Evolutionary conservation across 2,113 vertebrate genomes (phyloP).

Genomic region (Junco hyemalis): DNA sequence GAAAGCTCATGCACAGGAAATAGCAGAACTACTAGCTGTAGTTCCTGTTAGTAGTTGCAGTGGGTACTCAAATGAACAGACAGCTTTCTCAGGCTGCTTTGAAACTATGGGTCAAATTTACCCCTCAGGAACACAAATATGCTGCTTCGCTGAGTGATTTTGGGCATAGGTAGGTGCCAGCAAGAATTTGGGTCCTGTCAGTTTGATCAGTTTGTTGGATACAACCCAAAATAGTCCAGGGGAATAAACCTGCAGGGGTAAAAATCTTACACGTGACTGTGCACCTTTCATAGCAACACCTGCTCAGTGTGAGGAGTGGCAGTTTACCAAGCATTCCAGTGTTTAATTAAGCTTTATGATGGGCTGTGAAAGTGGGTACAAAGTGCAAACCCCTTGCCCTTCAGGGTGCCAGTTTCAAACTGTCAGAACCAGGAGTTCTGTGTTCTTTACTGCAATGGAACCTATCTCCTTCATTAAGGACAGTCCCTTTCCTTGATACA

Average conservation of each 20-base stretch:
- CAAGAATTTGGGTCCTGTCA: background rate
- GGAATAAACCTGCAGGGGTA: background rate
- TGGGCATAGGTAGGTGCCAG: background rate
- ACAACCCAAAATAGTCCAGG: background rate
- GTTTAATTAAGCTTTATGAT: background rate
- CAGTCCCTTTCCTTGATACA: background rate
- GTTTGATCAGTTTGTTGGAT: background rate
- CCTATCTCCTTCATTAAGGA: background rate
- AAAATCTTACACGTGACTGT: background rate
- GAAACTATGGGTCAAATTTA: background rate
- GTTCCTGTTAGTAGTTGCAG: background rate
- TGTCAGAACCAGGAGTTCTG: background rate
- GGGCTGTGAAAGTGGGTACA: background rate
- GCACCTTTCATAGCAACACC: background rate
- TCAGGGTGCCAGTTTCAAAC: background rate
- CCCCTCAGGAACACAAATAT: fast-evolving
- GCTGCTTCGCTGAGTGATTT: background rate
- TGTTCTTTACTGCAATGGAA: background rate
- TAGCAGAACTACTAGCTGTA: background rate
- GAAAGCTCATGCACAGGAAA: background rate
- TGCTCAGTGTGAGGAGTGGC: background rate
- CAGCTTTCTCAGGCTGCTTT: background rate
- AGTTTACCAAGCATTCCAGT: background rate
- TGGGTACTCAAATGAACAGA: background rate
- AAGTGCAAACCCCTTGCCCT: background rate